Conservation (phyloP, 2,113 vertebrate species). For the Cyanoliseus patagonus region DNA sequence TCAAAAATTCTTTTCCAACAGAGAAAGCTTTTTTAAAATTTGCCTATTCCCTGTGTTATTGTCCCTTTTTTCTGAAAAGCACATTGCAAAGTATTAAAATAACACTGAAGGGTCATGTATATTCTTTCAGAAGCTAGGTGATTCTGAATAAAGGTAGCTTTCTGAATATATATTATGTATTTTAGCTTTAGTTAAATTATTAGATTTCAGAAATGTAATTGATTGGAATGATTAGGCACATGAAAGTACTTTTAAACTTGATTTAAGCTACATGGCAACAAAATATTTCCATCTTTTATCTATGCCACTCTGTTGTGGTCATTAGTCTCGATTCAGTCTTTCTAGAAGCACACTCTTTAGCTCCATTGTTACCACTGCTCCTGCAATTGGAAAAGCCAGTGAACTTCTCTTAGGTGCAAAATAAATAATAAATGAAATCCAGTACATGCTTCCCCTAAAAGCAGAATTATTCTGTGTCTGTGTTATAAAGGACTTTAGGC, state of each 20-base stretch:
- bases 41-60: background rate
- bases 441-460: background rate
- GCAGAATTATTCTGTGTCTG: background rate
- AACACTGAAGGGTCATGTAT: rapidly evolving
- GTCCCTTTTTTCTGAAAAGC: background rate
- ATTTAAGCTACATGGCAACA: background rate
- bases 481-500: background rate
- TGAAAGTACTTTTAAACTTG: background rate
- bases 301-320: background rate
- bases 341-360: background rate
- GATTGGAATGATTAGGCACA: background rate
- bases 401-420: background rate
- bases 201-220: background rate
- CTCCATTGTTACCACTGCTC: background rate
- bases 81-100: background rate
- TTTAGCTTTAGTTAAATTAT: background rate
- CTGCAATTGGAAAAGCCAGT: background rate
- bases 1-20: background rate
- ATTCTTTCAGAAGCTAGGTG: background rate
- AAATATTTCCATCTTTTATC: background rate
- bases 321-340: background rate
- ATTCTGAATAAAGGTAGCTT: background rate
- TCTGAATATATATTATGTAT: background rate
- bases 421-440: background rate
- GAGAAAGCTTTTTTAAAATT: background rate